Evolutionary conservation across 2,888 invertebrate genomes (phyloP), one percentile per base, ranked within the genome.

Genomic region (Chrysotoxum bicinctum): DNA sequence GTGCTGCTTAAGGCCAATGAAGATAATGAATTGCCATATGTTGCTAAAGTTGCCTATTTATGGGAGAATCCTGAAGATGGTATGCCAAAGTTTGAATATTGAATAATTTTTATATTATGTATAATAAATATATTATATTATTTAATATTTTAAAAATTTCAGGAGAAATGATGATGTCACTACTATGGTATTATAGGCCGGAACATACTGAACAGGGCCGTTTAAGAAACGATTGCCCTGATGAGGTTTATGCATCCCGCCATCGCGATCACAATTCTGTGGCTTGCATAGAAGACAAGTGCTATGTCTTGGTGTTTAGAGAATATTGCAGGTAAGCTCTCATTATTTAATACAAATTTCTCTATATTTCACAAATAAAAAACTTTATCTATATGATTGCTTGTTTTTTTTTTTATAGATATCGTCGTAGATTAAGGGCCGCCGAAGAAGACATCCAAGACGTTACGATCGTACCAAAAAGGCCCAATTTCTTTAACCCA

Each of bases 161-260:
- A 98, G 98, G 97, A 81, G 98, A 98, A 93, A 98, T 98, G 98
- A 98, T 98, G 98, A 96, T 98, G 93, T 98, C 98, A 4, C 93
- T 99, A 82, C 93, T 98, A 87, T 99, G 99, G 99, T 99, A 98
- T 93, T 99, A 99, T 93, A 95, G 98, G 89, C 98, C 98, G 0
- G 99, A 99, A 93, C 98, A 99, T 92, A 98, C 98, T 16, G 98
- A 98, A 90, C 95, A 95, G 90, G 98, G 98, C 26, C 94, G 97
- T 35, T 94, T 95, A 89, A 94, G 95, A 16, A 94, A 94, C 64
- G 97, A 98, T 91, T 95, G 96, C 90, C 94, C 95, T 12, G 97
- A 97, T 91, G 99, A 99, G 92, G 96, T 99, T 79, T 99, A 98
- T 92, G 98, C 99, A 54, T 98, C 98, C 23, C 95, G 97, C 79